Conservation (phyloP, 2,797 vertebrate species). For the Muscicapa comitata region DNA sequence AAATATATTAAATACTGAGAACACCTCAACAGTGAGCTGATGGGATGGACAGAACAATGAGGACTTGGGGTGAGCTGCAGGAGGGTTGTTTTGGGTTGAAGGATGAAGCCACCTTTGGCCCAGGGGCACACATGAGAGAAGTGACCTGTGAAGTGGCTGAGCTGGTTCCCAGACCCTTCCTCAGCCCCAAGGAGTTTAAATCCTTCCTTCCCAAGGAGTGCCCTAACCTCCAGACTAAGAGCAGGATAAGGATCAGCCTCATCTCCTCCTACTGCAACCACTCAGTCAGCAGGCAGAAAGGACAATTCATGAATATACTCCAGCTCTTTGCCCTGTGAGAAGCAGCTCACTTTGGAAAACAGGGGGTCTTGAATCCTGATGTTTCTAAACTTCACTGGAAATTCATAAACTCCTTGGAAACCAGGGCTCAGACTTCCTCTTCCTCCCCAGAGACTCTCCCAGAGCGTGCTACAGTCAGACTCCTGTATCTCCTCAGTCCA, state of each 20-base stretch:
- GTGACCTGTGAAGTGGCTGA: background rate
- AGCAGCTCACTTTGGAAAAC: background rate
- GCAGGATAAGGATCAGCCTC: background rate
- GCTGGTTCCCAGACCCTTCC: constrained; percentile 24
- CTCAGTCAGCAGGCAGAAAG: background rate
- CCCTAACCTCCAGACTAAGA: background rate
- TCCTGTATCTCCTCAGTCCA: background rate
- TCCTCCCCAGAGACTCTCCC: background rate
- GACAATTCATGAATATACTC: background rate
- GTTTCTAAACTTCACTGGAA: background rate
- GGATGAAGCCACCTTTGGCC: background rate
- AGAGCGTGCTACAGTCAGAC: fast-evolving
- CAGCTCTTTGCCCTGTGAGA: background rate
- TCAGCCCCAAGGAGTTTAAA: constrained; percentile 17
- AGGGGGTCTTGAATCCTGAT: background rate
- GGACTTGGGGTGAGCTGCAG: background rate
- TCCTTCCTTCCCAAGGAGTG: background rate
- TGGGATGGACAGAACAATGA: background rate
- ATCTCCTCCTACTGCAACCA: background rate
- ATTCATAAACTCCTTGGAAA: background rate
- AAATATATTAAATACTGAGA: background rate
- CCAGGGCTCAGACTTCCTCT: background rate
- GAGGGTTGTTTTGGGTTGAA: background rate
- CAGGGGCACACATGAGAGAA: background rate
- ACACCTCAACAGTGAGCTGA: background rate